Evolutionary conservation across 2,113 vertebrate genomes (phyloP).

Genomic region (Leptocoma aspasia): DNA sequence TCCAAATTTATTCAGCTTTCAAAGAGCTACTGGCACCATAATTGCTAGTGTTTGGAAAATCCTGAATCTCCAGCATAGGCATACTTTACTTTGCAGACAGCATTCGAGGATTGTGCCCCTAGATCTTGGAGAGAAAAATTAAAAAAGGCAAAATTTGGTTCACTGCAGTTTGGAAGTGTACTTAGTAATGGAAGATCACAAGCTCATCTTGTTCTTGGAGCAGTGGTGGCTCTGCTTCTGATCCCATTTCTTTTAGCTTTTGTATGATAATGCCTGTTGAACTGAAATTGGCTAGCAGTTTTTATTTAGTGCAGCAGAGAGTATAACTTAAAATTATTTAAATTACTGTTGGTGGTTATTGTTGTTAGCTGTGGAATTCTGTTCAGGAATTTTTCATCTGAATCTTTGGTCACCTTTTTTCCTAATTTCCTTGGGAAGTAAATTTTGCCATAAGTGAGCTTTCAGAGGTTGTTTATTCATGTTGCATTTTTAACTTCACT

Average conservation of each 20-base stretch:
- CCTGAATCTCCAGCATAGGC: background rate
- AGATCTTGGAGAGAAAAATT: too few species aligned
- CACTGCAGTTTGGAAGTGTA: background rate
- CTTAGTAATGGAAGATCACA: background rate
- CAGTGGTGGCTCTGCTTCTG: background rate
- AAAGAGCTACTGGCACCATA: background rate
- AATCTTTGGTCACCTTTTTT: background rate
- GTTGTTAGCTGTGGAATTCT: background rate
- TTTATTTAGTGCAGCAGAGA: background rate
- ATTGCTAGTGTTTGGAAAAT: background rate
- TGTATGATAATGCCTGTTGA: background rate
- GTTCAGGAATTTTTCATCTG: background rate
- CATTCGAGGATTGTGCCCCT: background rate
- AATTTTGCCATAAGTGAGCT: background rate
- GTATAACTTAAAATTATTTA: background rate
- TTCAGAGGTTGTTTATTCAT: background rate
- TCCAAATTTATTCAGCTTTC: background rate
- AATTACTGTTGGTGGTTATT: background rate
- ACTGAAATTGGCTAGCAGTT: background rate
- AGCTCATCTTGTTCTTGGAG: background rate
- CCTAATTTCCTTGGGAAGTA: background rate
- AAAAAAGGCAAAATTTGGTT: background rate
- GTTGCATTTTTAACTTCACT: background rate
- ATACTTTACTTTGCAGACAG: background rate
- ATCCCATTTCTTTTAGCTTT: background rate